Evolutionary conservation across 2,888 invertebrate genomes (phyloP), one percentile per base, ranked within the genome.

Genomic region (Morpho deidamia): DNA sequence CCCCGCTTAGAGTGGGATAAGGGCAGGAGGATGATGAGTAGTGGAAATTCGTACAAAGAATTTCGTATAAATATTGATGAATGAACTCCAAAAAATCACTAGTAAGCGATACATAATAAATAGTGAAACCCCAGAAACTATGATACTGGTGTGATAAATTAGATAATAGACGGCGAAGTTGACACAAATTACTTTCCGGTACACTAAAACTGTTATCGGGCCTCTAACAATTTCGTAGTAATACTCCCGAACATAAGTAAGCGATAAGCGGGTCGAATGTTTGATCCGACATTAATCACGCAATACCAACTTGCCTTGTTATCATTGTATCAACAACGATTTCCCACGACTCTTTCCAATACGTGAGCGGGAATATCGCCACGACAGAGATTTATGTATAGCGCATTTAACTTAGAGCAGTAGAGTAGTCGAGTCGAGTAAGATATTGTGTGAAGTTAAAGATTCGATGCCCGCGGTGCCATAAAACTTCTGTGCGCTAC

Each of bases 331-430:
- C 62, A 62, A 64, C 62, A 58, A 47, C 44, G 23, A 52, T 51
- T 62, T 66, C 65, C 60, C 66, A 65, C 65, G 62, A 56, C 62
- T 58, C 51, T 57, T 55, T 55, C 44, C 52, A 64, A 61, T 59
- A 62, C 56, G 59, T 61, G 62, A 62, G 59, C 56, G 49, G 58
- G 53, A 58, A 59, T 56, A 54, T 52, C 40, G 44, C 39, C 10
- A 39, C 55, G 56, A 57, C 56, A 45, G 34, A 55, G 58, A 59
- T 60, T 60, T 58, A 60, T 59, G 46, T 55, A 43, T 51, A 38
- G 37, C 11, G 40, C 8, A 52, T 11, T 44, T 34, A 12, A 43
- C 12, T 44, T 45, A 41, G 41, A 23, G 9, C 9, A 14, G 41
- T 44, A 5, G 5, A 34, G 34, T 23, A 23, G 23, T 23, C 23